phyloP scores from a whole-genome alignment of 2,888 invertebrate species.

The Argynnis bischoffii region DNA sequence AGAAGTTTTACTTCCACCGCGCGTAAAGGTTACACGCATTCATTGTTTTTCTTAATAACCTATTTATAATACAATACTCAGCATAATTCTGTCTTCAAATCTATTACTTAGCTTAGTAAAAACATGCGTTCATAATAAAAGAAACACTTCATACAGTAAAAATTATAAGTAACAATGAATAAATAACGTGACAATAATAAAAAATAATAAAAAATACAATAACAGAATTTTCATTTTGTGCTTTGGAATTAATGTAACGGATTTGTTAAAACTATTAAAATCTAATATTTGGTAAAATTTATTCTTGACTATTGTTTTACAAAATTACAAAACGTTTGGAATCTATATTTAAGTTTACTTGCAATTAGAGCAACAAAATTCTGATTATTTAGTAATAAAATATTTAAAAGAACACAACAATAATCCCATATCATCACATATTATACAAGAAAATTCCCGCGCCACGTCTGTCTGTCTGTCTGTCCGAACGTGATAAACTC shows the following conservation, averaged over 20 bases:
- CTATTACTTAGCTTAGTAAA: not conserved
- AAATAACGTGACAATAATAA: slow-evolving; percentile 7
- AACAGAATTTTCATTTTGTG: slow-evolving; percentile 10
- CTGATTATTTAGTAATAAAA: too few relatives aligned
- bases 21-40: too few relatives aligned
- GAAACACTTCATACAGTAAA: not conserved
- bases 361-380: too few relatives aligned
- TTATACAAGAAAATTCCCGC: too few relatives aligned
- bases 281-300: slow-evolving; percentile 27
- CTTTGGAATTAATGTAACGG: slow-evolving; percentile 9
- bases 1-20: too few relatives aligned
- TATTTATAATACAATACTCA: too few relatives aligned
- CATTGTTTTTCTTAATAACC: too few relatives aligned
- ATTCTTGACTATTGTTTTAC: not conserved
- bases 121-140: not conserved
- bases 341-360: not conserved
- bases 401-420: too few relatives aligned
- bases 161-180: not conserved
- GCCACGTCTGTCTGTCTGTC: too few relatives aligned
- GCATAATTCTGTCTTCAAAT: too few relatives aligned
- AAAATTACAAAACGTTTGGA: not conserved
- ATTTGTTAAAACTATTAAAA: slow-evolving; percentile 17
- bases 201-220: slow-evolving; percentile 6
- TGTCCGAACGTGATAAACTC: too few relatives aligned
- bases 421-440: too few relatives aligned